Base-by-base conservation (phyloP, 2,113 vertebrate species). In the Oostethus manadensis region DNA sequence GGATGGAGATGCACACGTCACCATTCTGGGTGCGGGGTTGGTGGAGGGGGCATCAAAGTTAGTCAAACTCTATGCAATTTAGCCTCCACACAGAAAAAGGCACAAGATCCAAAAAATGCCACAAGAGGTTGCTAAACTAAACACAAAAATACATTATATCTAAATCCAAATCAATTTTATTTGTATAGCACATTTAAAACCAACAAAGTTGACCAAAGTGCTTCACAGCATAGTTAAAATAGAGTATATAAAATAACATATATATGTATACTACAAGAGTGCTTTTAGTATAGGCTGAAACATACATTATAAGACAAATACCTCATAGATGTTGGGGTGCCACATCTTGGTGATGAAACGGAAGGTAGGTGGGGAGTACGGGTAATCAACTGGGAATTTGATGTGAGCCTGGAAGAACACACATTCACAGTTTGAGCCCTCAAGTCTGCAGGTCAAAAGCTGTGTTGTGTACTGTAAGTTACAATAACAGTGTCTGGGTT, bases 271-370 rank as follows among this genome's bases (percentile, higher is more conserved):
- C n/a, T n/a, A n/a, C n/a, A n/a, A n/a, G n/a, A n/a, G n/a, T n/a
- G n/a, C n/a, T n/a, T n/a, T n/a, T n/a, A n/a, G n/a, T n/a, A n/a
- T n/a, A 20, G 10, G 8, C n/a, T 14, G 3, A 6, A 43, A 56
- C 14, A 56, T 2, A 26, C 23, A 26, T 3, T 33, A 6, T 6
- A 54, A 20, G 17, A 43, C 8, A 17, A 10, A 7, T 90, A 98
- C 97, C 94, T 99, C 97, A 73, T 99, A 99, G 80, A 99, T 98
- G 88, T 99, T 99, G 70, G 96, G 96, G 61, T 99, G 96, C 96
- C 96, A 99, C 96, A 99, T 99, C 92, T 99, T 99, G 79, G 96
- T 99, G 87, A 99, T 92, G 78, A 99, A 99, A 77, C 94, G 93
- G 89, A 99, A 99, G 70, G 96, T 97, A 56, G 96, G 96, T 51